A percentile compares a stretch with the other conserved stretches of the same genome.
Conservation (phyloP, 1,140 invertebrate genomes). For the Plectus sambesii region DNA sequence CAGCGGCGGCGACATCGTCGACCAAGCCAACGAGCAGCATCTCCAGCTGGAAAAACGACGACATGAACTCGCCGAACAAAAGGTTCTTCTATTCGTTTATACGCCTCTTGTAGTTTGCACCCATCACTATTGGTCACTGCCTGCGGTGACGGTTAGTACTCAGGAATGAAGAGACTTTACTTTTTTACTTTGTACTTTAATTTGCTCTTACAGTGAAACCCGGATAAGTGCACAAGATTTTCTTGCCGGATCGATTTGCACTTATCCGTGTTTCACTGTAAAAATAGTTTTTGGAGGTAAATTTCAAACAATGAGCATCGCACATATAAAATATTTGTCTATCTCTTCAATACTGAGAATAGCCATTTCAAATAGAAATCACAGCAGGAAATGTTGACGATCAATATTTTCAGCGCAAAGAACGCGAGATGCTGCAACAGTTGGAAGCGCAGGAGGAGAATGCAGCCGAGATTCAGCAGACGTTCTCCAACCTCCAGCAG, state of each 20-base stretch:
- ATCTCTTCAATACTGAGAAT: no score
- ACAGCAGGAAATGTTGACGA: background rate
- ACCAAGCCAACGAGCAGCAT: conserved; percentile 78
- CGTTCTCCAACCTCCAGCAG: conserved; percentile 72
- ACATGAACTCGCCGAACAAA: conserved; percentile 69
- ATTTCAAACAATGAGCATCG: conserved; percentile 10
- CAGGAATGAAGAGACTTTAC: no score
- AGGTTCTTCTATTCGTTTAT: conserved; percentile 49
- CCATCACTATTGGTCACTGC: background rate
- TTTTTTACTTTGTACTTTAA: no score
- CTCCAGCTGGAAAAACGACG: conserved; percentile 65
- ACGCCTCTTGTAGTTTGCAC: background rate
- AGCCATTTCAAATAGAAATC: conserved; percentile 1
- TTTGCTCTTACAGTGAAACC: background rate
- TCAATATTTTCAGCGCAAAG: conserved; percentile 48
- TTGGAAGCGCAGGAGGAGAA: conserved; percentile 76
- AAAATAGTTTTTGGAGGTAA: background rate
- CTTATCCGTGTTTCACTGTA: no score
- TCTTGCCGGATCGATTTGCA: conserved; percentile 1
- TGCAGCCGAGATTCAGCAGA: conserved; percentile 68
- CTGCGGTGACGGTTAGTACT: no score
- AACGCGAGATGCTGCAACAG: conserved; percentile 72
- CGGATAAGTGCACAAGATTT: no score
- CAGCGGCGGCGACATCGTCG: conserved; percentile 73
- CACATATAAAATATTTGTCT: no score